These are phyloP conservation scores for Tragelaphus eurycerus DNA, from an alignment of 2,797 vertebrate genomes.

Conservation along the genomic window DNA sequence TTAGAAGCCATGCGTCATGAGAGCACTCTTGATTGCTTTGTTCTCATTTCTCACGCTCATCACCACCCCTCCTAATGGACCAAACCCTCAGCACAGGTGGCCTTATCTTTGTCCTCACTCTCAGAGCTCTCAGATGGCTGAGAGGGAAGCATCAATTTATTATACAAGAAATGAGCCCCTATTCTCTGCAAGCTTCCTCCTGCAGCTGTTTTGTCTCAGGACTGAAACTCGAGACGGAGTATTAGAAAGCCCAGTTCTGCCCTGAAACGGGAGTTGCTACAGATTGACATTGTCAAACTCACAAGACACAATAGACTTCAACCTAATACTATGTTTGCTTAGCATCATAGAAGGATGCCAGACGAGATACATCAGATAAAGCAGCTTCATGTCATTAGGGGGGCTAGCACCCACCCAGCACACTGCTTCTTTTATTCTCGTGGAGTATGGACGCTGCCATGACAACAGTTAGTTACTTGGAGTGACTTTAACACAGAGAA, in stretches of 20 bases:
- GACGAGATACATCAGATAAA: not conserved
- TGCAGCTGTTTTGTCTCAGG: not conserved
- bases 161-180: not conserved
- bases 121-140: not conserved
- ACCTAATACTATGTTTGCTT: not conserved
- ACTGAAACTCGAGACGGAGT: not conserved
- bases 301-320: not conserved
- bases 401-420: not conserved
- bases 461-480: not conserved
- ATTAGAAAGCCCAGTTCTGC: not conserved
- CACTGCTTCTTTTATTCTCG: not conserved
- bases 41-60: not conserved
- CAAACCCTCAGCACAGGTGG: not conserved
- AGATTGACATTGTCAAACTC: not conserved
- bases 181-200: not conserved
- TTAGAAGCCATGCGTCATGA: not conserved
- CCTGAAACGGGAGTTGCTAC: not conserved
- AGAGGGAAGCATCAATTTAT: not conserved
- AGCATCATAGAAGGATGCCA: not conserved
- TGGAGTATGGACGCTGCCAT: not conserved
- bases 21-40: not conserved
- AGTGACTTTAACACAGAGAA: not conserved
- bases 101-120: not conserved
- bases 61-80: too few species aligned
- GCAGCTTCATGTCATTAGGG: not conserved